Evolutionary conservation across 2,888 invertebrate genomes (phyloP), one percentile per base, ranked within the genome.

Genomic region (Pachymerium ferrugineum): DNA sequence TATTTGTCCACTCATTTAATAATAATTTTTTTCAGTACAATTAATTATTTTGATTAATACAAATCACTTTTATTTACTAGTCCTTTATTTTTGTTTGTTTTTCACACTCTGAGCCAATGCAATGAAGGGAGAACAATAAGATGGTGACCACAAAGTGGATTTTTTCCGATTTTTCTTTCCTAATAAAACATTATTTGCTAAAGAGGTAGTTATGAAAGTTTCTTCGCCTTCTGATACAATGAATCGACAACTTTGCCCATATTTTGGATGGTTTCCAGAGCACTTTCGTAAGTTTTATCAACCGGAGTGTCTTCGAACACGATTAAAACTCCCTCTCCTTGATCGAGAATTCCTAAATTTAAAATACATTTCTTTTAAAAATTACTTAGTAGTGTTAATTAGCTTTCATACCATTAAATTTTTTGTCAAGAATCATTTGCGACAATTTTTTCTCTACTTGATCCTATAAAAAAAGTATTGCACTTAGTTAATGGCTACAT

Each of bases 211-310:
- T 91, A 97, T 85, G 95, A 94, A 78, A 99, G 88, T 85, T 97
- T 97, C 87, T 98, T 97, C 78, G 98, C 97, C 86, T 97, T 97
- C 87, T 96, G 95, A 86, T 98, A 99, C 79, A 99, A 88, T 73
- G 97, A 95, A 85, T 99, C 99, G 79, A 99, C 97, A 81, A 99
- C 99, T 88, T 97, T 97, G 80, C 97, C 96, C 96, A 99, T 97
- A 84, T 93, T 96, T 83, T 97, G 96, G 83, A 99, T 94, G 76
- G 97, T 97, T 83, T 96, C 96, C 82, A 99, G 86, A 74, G 97
- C 95, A 81, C 94, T 93, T 86, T 96, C 97, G 81, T 98, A 99
- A 22, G 98, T 98, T 83, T 95, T 94, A 83, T 99, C 98, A 75
- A 93, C 89, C 69, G 91, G 89, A 74, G 92, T 90, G 82, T 96